Evolutionary conservation across 2,797 vertebrate species (phyloP), one percentile per base, ranked within the genome.

Genomic region (Melanotaenia nigrans): DNA sequence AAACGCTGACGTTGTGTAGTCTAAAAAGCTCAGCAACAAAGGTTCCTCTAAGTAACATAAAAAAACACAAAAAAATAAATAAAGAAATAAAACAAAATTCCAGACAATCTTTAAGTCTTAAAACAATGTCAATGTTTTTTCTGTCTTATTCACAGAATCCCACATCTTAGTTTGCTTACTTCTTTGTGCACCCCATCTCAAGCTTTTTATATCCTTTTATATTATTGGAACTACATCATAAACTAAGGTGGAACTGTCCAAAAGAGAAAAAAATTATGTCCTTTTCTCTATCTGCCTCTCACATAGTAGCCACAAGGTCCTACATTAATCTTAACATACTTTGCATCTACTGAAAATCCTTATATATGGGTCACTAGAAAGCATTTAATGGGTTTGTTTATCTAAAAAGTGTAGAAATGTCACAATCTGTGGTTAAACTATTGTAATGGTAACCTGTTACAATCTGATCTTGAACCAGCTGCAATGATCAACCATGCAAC

Each of bases 1-100:
- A 49, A 49, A 49, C 20, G 7, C 45, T n/a, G 65, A 45, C 38
- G 28, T 20, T 56, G 22, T 30, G 42, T 45, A 67, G 54, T 67
- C 65, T 35, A 45, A 45, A 11, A 18, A 49, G 30, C 36, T 10
- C 40, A 53, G 53, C 28, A 49, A 16, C 20, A 22, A 16, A 32
- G 38, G 45, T 16, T 58, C n/a, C 2, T 47, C 18, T 18, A 20
- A 45, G 5, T 16, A 47, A 45, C 18, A 45, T 20, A 45, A 18
- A 42, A 3, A 14, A 13, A 13, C 33, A 35, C 33, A 40, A 40
- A 8, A 11, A 24, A 53, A 8, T 3, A 1, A 53, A 22, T 0
- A 12, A 24, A 10, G 1, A 4, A 51, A 4, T 1, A 9, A 51
- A 22, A 16, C 42, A 45, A 18, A 14, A 22, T 9, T 22, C 22